These are phyloP conservation scores for Gopherus evgoodei DNA, from an alignment of 2,113 vertebrate genomes.

Conservation along the genomic window DNA sequence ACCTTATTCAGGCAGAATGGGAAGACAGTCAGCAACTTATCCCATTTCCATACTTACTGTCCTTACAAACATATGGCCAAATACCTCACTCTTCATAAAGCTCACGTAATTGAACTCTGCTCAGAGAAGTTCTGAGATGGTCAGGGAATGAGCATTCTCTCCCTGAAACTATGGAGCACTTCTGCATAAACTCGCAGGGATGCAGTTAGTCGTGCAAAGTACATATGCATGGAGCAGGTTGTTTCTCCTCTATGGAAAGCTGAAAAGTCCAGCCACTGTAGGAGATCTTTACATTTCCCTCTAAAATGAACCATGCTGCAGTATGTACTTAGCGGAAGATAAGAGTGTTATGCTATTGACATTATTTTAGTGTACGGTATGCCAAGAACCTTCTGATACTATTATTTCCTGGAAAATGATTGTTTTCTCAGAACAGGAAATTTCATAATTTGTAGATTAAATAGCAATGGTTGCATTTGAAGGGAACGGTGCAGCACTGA, in stretches of 20 bases:
- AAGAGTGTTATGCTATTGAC: background rate
- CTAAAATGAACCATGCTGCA: background rate
- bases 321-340: background rate
- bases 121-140: background rate
- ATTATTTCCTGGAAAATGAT: conserved; percentile 45
- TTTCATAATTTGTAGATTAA: conserved; percentile 40
- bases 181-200: fast-evolving
- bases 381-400: conserved; percentile 42
- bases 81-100: background rate
- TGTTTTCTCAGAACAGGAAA: conserved; percentile 44
- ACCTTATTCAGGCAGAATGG: background rate
- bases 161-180: background rate
- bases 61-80: background rate
- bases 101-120: background rate
- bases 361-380: background rate
- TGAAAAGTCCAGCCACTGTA: background rate
- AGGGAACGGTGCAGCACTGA: background rate
- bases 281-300: background rate
- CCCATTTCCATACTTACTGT: fast-evolving
- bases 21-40: fast-evolving
- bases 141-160: background rate
- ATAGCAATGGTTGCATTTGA: background rate
- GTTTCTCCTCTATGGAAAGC: background rate
- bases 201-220: background rate
- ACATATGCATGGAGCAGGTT: background rate